Base-by-base conservation (phyloP, 2,888 invertebrate species). In the Panorpa germanica region DNA sequence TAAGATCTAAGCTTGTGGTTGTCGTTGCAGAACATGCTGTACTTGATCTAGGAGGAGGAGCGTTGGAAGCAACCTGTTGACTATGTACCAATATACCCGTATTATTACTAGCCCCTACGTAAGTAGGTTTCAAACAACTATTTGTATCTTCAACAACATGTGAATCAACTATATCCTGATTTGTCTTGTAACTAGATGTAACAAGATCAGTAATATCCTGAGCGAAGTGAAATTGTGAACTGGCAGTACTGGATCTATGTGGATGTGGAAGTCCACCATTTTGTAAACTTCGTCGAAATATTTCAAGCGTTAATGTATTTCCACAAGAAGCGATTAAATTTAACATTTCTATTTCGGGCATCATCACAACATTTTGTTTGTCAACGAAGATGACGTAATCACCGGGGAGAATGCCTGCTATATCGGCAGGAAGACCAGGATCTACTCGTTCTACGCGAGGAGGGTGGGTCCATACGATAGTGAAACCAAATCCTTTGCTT, bases 361-460 rank as follows among this genome's bases (percentile, higher is more conserved):
- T 70, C 39, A 77, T 82, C 36, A 85, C 85, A 22, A 86, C 80
- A 50, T 85, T 86, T 48, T 76, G 74, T 47, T 74, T 73, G 39
- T 82, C 83, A 32, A 85, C 81, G 53, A 85, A 85, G 38, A 86
- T 82, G 37, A 86, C 72, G 54, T 82, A 81, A 50, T 85, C 85
- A 10, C 83, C 85, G 3, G 83, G 78, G 37, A 71, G 55, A 8
- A 85, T 65, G 4, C 83, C 85, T 4, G 77, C 75, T n/a, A 70
- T 65, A 37, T 83, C 85, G 2, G 85, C 85, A 4, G 82, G 75
- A 9, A 81, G 63, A 3, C 76, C 76, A 1, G 74, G 68, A 35
- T 83, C 83, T 9, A 85, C 77, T 34, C 83, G 61, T 47, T 85
- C 85, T 24, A 86, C 76, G 13, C 82, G 63, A 4, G 85, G 85